These are phyloP conservation scores for Perithous albicinctus DNA, from an alignment of 2,888 invertebrate species.

Conservation along the genomic window DNA sequence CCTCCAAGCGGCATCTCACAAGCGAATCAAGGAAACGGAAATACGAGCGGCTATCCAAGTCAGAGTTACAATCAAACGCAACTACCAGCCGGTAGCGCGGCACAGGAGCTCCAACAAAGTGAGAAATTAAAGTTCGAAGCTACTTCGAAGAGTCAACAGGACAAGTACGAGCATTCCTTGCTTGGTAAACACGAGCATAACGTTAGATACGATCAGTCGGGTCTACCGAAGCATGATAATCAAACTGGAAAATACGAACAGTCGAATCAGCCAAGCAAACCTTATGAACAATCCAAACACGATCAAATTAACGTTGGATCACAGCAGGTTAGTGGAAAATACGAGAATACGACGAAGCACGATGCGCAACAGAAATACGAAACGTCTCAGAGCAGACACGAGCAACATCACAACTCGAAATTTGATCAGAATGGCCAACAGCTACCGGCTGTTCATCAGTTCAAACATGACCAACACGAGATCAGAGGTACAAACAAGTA, in stretches of 20 bases:
- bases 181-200: slow-evolving; percentile 73
- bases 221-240: slow-evolving; percentile 75
- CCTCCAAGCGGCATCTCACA: slow-evolving; percentile 52
- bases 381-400: slow-evolving; percentile 65
- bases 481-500: slow-evolving; percentile 71
- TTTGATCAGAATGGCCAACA: slow-evolving; percentile 64
- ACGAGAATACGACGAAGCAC: slow-evolving; percentile 74
- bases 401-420: slow-evolving; percentile 69
- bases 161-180: slow-evolving; percentile 76
- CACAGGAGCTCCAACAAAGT: slow-evolving; percentile 67
- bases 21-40: slow-evolving; percentile 54
- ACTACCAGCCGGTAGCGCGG: slow-evolving; percentile 58
- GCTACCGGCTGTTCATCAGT: slow-evolving; percentile 70
- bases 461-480: slow-evolving; percentile 76
- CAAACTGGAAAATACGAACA: slow-evolving; percentile 72
- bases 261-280: slow-evolving; percentile 69
- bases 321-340: slow-evolving; percentile 68
- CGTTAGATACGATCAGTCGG: slow-evolving; percentile 75
- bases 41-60: slow-evolving; percentile 67
- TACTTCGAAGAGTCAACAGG: slow-evolving; percentile 70
- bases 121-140: slow-evolving; percentile 75
- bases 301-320: slow-evolving; percentile 68
- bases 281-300: slow-evolving; percentile 76
- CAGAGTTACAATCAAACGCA: slow-evolving; percentile 77
- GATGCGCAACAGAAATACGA: slow-evolving; percentile 73